Conservation (phyloP, 2,888 invertebrate species). For the Ectropis crepuscularia region DNA sequence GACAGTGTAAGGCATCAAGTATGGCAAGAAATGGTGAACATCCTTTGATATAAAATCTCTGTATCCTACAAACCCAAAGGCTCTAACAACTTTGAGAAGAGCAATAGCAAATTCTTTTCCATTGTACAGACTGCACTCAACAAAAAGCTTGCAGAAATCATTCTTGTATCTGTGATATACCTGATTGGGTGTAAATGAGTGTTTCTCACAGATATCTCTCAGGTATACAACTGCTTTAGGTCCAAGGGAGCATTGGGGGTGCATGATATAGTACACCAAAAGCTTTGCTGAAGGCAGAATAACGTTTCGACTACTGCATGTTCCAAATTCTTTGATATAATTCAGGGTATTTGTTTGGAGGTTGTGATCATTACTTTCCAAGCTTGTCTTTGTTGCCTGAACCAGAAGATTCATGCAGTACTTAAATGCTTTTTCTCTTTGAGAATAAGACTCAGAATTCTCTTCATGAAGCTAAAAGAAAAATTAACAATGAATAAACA, state of each 20-base stretch:
- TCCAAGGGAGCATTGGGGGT: constrained; percentile 84
- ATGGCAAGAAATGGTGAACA: constrained; percentile 87
- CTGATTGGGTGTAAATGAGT: constrained; percentile 81
- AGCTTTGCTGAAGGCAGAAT: constrained; percentile 79
- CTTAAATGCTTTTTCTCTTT: constrained; percentile 67
- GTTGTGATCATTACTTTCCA: constrained; percentile 79
- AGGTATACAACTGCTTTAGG: constrained; percentile 85
- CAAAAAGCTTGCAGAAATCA: constrained; percentile 85
- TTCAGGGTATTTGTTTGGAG: constrained; percentile 83
- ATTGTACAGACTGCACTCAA: constrained; percentile 84
- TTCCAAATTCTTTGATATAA: constrained; percentile 81
- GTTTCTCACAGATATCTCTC: constrained; percentile 83
- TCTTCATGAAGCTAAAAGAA: constrained; percentile 49
- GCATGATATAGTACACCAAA: constrained; percentile 86
- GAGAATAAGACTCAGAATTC: constrained; percentile 53
- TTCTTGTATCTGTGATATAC: constrained; percentile 87
- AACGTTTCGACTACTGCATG: constrained; percentile 64
- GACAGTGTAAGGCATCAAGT: constrained; percentile 85
- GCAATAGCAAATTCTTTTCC: constrained; percentile 85
- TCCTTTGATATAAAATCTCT: constrained; percentile 89
- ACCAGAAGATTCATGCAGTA: constrained; percentile 73
- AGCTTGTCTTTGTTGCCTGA: constrained; percentile 72
- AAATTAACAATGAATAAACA: background rate
- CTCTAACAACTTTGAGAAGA: constrained; percentile 86
- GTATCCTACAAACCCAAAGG: constrained; percentile 88